Evolutionary conservation across 2,888 invertebrate species (phyloP).

Genomic region (Drosophila anceps): DNA sequence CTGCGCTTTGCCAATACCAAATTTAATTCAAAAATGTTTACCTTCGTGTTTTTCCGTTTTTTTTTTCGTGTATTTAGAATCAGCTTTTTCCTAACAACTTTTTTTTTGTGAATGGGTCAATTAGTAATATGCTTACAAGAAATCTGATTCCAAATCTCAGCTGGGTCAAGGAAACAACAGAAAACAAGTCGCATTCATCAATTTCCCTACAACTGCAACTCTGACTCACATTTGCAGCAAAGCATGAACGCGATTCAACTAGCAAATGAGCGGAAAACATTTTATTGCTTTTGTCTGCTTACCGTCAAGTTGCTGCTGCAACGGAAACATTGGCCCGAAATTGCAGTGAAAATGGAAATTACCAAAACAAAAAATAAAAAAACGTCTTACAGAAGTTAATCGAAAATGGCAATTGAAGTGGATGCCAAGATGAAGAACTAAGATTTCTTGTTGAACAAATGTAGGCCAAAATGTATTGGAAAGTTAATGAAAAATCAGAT

Average conservation of each 20-base stretch:
- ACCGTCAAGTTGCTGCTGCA: conserved; percentile 29
- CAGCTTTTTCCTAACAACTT: conserved; percentile 29
- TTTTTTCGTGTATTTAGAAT: conserved; percentile 18
- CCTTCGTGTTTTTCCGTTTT: conserved; percentile 29
- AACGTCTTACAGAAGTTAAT: conserved; percentile 21
- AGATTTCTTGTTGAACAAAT: background rate
- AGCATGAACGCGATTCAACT: conserved; percentile 41
- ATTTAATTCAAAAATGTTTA: conserved; percentile 59
- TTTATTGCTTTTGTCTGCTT: conserved; percentile 62
- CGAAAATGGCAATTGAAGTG: background rate
- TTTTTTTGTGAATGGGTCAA: conserved; percentile 67
- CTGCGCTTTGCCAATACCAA: conserved; percentile 37
- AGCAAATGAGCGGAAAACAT: conserved; percentile 32
- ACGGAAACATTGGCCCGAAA: conserved; percentile 52
- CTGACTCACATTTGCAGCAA: conserved; percentile 29
- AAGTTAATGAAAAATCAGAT: background rate
- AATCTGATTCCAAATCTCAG: conserved; percentile 57
- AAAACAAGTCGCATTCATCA: conserved; percentile 68
- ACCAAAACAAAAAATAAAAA: too few species aligned
- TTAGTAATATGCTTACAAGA: conserved; percentile 58
- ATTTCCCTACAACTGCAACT: conserved; percentile 47
- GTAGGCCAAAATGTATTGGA: background rate
- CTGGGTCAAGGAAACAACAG: conserved; percentile 16
- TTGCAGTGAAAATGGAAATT: conserved; percentile 62
- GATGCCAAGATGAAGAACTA: background rate